Conservation (phyloP, 2,888 invertebrate species). For the Bimastos eiseni region DNA sequence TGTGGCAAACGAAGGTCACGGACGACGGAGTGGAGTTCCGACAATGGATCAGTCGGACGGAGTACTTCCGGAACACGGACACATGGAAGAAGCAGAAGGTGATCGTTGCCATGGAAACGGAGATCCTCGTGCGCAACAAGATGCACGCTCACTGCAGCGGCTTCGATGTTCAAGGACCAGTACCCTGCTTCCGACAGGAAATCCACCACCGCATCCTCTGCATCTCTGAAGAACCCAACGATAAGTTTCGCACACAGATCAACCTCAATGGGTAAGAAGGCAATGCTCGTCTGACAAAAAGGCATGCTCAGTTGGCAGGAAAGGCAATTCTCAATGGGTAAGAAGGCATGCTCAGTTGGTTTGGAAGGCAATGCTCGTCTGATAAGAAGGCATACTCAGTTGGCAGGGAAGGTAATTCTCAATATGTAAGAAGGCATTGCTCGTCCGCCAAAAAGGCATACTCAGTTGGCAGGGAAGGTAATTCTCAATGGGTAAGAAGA, state of each 20-base stretch:
- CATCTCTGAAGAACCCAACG: constrained; percentile 32
- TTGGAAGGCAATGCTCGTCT: neutral
- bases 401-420: no score
- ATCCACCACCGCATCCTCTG: constrained; percentile 29
- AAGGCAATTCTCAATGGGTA: neutral
- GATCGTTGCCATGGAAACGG: constrained; percentile 26
- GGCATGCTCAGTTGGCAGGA: neutral
- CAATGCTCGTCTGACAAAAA: neutral
- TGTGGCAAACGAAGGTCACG: constrained; percentile 33
- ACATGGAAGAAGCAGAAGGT: constrained; percentile 43
- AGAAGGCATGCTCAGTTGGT: neutral
- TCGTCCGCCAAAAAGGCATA: no score
- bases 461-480: no score
- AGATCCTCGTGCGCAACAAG: constrained; percentile 27
- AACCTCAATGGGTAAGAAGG: constrained; percentile 29
- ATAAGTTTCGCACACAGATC: constrained; percentile 30
- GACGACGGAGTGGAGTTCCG: constrained; percentile 24
- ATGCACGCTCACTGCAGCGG: constrained; percentile 32
- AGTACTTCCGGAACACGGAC: constrained; percentile 39
- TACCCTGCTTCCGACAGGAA: constrained; percentile 33
- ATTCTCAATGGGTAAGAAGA: constrained; percentile 31
- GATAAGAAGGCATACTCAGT: no score
- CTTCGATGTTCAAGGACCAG: neutral
- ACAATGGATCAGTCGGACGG: constrained; percentile 42
- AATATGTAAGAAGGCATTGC: no score